Base-by-base conservation (phyloP, 2,797 vertebrate species). In the Heliangelus exortis region DNA sequence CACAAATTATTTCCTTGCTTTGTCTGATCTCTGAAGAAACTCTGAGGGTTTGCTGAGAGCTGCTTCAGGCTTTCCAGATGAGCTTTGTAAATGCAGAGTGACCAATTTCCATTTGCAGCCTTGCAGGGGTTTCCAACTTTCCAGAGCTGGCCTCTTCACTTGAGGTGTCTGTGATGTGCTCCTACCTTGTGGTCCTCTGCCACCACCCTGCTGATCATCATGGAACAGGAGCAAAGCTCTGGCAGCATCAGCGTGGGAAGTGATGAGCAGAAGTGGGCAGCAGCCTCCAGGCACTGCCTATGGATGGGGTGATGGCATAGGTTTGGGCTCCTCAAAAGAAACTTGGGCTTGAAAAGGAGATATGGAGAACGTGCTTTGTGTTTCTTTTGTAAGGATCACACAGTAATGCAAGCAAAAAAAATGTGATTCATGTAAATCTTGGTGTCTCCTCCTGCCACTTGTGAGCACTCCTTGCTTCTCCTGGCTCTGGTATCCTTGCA, bases 161-260 rank as follows among this genome's bases (percentile, higher is more conserved):
- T 6, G 62, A 28, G 68, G 39, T 6, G 18, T 39, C 21, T 34
- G 31, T 9, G 29, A n/a, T 53, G 4, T 23, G 29, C 8, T 69
- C 23, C 62, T n/a, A n/a, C 3, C 16, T 15, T 7, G 2, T 10
- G 19, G 23, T 5, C 6, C 33, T 33, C 22, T 2, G 4, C 23
- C 62, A 31, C 9, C 7, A 0, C 29, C 29, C n/a, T 0, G 0
- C 45, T 1, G 13, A 33, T 3, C 8, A 2, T 16, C 0, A 0
- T 31, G 8, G 26, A 53, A 39, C 12, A 5, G 51, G 28, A 74
- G 26, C 25, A 1, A 39, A 34, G 43, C 2, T 19, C 48, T 0
- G 1, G 48, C 65, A 73, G 76, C 61, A 39, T 14, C 41, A 9
- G 7, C 0, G 2, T 15, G 72, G 73, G 29, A 62, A 59, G 28